These are phyloP conservation scores for Pyrgilauda ruficollis DNA, from an alignment of 2,113 vertebrate species.

Conservation along the genomic window DNA sequence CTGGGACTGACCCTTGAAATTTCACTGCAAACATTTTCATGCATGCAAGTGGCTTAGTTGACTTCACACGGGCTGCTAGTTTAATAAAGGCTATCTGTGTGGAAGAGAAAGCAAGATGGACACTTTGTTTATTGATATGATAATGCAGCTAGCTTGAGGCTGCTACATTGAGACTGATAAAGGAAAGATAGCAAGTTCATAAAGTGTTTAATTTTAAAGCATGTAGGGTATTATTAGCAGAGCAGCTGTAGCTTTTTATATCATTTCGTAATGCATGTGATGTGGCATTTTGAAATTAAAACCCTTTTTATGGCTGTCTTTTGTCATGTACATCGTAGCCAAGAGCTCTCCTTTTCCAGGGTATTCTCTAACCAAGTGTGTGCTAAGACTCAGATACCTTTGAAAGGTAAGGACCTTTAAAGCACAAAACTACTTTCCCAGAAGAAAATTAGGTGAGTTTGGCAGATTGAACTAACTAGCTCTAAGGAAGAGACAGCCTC, in stretches of 20 bases:
- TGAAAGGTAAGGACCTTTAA: background rate
- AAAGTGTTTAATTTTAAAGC: slow-evolving; percentile 20
- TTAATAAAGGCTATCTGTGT: background rate
- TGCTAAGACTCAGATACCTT: background rate
- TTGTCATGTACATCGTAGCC: background rate
- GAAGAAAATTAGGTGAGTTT: background rate
- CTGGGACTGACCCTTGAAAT: background rate
- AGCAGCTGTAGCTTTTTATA: slow-evolving; percentile 41
- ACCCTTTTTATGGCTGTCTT: background rate
- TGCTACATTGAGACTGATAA: background rate
- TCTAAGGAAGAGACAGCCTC: background rate
- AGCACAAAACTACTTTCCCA: background rate
- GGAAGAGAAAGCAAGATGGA: background rate
- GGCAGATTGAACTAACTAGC: background rate
- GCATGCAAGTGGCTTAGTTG: background rate
- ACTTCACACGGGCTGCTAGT: background rate
- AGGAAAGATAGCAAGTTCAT: background rate
- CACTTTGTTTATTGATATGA: background rate
- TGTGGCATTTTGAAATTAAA: slow-evolving; percentile 44
- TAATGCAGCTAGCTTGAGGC: background rate
- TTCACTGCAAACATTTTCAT: background rate
- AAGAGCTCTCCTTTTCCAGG: background rate
- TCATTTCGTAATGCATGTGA: background rate
- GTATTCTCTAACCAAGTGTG: background rate
- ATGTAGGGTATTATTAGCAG: slow-evolving; percentile 14